Evolutionary conservation across 1,140 invertebrate genomes (phyloP).

Genomic region (Helicoverpa zea): DNA sequence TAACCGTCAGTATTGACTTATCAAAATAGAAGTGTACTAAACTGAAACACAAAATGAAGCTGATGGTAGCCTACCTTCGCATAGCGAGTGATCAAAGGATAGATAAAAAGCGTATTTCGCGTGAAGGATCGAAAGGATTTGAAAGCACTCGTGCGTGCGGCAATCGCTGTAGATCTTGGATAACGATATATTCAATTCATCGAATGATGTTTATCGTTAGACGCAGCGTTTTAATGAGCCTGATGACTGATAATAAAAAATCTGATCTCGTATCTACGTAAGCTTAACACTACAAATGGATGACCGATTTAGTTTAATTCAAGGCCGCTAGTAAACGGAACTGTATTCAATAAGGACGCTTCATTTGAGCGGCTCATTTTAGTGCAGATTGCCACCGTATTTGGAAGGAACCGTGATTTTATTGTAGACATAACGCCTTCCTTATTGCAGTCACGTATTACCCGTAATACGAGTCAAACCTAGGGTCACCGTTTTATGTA

Average conservation of each 20-base stretch:
- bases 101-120: conserved; percentile 48
- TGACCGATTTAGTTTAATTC: conserved; percentile 24
- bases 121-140: conserved; percentile 55
- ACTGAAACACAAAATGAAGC: conserved; percentile 22
- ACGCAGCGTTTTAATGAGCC: conserved; percentile 39
- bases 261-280: conserved; percentile 34
- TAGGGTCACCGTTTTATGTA: conserved; percentile 33
- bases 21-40: conserved; percentile 15
- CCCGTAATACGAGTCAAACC: conserved; percentile 33
- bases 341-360: conserved; percentile 47
- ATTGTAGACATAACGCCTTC: conserved; percentile 44
- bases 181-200: conserved; percentile 54
- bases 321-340: conserved; percentile 47
- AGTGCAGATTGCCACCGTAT: conserved; percentile 47
- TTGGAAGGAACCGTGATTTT: conserved; percentile 44
- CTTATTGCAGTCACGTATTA: conserved; percentile 46
- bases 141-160: conserved; percentile 58
- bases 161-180: conserved; percentile 55
- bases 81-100: conserved; percentile 66
- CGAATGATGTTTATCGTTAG: conserved; percentile 48
- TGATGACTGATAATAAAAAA: conserved; percentile 41
- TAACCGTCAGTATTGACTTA: conserved; percentile 22
- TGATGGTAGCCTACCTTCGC: conserved; percentile 48
- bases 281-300: conserved; percentile 9
- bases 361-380: conserved; percentile 57